phyloP scores from a whole-genome alignment of 2,113 vertebrate species.

The Pardalotus punctatus region DNA sequence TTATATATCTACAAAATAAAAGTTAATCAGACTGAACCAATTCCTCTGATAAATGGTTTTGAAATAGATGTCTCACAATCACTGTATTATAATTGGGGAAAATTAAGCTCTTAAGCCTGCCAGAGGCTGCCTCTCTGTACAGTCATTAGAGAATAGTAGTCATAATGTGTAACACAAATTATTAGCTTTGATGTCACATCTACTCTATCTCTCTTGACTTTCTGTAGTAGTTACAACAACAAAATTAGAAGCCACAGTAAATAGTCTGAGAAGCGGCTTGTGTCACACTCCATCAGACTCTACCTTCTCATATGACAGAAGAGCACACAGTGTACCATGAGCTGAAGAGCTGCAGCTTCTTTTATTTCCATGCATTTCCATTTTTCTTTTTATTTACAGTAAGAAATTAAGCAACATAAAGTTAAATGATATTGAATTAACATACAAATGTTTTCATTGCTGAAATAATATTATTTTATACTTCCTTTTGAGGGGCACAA shows the following conservation, averaged over 20 bases:
- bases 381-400: too few relatives aligned
- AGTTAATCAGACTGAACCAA: not conserved
- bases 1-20: not conserved
- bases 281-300: not conserved
- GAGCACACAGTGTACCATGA: not conserved
- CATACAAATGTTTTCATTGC: not conserved
- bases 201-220: not conserved
- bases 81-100: not conserved
- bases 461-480: not conserved
- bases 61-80: not conserved
- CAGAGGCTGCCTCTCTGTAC: not conserved
- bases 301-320: not conserved
- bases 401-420: not conserved
- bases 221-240: not conserved
- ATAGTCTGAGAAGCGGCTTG: not conserved
- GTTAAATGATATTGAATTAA: not conserved
- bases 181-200: constrained; percentile 5
- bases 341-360: not conserved
- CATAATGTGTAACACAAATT: not conserved
- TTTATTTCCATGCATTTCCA: not conserved
- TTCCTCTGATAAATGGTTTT: constrained; percentile 10
- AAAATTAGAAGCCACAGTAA: not conserved
- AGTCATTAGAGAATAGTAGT: not conserved
- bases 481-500: not conserved
- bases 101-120: not conserved